Evolutionary conservation across 2,797 vertebrate species (phyloP), one percentile per base, ranked within the genome.

Genomic region (Cirrhinus mrigala): DNA sequence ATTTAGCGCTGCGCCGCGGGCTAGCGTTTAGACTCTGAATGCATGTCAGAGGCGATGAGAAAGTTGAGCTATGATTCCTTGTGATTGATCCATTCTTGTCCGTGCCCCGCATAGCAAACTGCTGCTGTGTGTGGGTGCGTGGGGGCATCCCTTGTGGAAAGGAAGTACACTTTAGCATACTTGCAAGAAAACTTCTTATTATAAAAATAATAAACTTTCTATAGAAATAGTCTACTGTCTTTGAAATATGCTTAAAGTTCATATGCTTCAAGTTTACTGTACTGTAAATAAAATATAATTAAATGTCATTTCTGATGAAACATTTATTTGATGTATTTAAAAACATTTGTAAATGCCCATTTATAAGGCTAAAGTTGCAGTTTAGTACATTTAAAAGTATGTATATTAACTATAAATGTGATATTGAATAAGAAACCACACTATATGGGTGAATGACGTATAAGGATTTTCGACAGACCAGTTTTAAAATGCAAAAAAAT

Each of bases 1-100:
- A 89, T 89, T 83, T 88, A 85, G 83, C 58, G 29, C 66, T 37
- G 24, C 1, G 56, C 89, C 87, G 60, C 27, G 1, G 85, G 87
- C 85, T 84, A 50, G 24, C 64, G 3, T 86, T 81, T 82, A 81
- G 68, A 56, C 79, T 79, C 80, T 70, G 81, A 84, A 83, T 79
- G 73, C 54, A 60, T 71, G 81, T 86, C 82, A 80, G 68, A 73
- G 15, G 75, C 56, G 33, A 86, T 81, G 79, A 71, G 54, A 82
- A 87, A 75, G 56, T 77, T 77, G 60, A 69, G 50, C 82, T 29
- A 48, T 85, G 86, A 84, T 78, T 81, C 44, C 56, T 62, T 8
- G 22, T 56, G 75, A 80, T 64, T 64, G 82, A 83, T 85, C 44
- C 60, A 22, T 76, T 79, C 82, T 70, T 20, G 40, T 62, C 56